These are phyloP conservation scores for Amazona finschi DNA, from an alignment of 2,797 vertebrate genomes.

Conservation along the genomic window DNA sequence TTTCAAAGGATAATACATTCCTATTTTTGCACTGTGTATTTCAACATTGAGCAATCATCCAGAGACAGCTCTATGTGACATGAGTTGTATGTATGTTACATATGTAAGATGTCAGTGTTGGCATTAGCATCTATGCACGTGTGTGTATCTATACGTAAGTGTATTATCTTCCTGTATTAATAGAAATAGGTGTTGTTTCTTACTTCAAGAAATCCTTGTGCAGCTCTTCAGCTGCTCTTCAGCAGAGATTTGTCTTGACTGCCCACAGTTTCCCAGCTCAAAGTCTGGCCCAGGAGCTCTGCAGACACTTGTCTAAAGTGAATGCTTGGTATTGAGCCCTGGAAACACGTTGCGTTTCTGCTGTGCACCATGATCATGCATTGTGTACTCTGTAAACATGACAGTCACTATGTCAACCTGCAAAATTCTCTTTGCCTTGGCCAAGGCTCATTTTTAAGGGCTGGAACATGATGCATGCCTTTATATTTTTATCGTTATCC, in stretches of 20 bases:
- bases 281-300: background rate
- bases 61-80: background rate
- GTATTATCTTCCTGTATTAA: background rate
- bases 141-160: background rate
- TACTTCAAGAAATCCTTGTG: background rate
- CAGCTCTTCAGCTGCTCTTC: background rate
- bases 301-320: background rate
- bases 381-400: background rate
- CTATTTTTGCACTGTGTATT: background rate
- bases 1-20: background rate
- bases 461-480: background rate
- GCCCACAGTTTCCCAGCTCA: background rate
- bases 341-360: background rate
- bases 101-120: background rate
- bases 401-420: background rate
- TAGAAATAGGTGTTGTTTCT: background rate
- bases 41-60: background rate
- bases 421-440: background rate
- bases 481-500: constrained; percentile 32
- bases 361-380: background rate
- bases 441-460: background rate
- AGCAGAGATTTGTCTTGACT: background rate
- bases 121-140: background rate
- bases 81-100: rapidly evolving
- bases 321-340: background rate